phyloP scores from a whole-genome alignment of 2,888 invertebrate genomes.

The Pristionchus entomophagus region DNA sequence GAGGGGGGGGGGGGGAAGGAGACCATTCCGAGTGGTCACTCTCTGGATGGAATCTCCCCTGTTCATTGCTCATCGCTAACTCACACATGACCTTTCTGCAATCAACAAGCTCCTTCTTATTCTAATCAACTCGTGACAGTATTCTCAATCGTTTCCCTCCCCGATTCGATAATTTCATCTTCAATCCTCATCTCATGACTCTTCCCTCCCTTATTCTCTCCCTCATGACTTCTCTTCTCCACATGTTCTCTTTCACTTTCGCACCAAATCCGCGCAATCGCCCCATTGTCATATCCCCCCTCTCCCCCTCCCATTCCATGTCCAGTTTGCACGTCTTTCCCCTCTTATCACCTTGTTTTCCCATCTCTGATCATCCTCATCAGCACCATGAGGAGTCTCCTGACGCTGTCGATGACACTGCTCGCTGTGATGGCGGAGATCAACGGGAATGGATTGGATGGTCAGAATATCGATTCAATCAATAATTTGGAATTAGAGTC shows the following conservation, averaged over 20 bases:
- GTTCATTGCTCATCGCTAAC: constrained; percentile 17
- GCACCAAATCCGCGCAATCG: background rate
- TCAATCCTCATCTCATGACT: constrained; percentile 6
- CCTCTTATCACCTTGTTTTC: background rate
- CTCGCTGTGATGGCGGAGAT: background rate
- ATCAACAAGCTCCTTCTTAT: too few species aligned
- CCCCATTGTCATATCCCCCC: background rate
- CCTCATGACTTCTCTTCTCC: background rate
- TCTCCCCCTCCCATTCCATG: background rate
- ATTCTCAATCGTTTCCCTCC: background rate
- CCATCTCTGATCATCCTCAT: too few species aligned
- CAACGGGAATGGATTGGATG: constrained; percentile 17
- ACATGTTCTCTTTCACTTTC: constrained; percentile 26
- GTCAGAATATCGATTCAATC: background rate
- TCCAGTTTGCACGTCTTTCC: background rate
- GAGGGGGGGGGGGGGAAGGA: background rate
- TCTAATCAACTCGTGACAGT: background rate
- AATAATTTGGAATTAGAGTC: background rate
- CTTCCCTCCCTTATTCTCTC: background rate
- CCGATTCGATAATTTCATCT: background rate
- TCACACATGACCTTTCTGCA: background rate
- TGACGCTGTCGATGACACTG: background rate
- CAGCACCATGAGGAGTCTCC: constrained; percentile 6
- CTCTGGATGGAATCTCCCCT: background rate
- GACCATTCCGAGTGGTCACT: background rate